Evolutionary conservation across 2,888 invertebrate genomes (phyloP).

Genomic region (Punctoribates punctum): DNA sequence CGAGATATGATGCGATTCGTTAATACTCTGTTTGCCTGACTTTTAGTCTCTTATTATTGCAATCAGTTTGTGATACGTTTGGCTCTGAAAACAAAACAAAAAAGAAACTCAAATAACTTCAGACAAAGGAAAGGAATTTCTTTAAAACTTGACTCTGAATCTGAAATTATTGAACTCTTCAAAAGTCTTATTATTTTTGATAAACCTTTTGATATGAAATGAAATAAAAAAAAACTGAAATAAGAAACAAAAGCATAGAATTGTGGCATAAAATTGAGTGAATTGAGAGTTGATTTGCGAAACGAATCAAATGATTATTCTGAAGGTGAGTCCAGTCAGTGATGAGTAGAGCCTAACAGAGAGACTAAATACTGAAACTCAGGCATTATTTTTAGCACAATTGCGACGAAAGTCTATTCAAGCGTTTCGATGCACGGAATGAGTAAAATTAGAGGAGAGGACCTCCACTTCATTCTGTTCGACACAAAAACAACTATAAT

Average conservation of each 20-base stretch:
- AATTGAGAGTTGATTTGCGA: slow-evolving; percentile 24
- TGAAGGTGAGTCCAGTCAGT: not conserved
- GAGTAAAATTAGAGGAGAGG: slow-evolving; percentile 29
- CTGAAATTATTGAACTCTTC: not conserved
- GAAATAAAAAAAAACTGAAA: slow-evolving; percentile 6
- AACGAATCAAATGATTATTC: not conserved
- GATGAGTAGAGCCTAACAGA: slow-evolving; percentile 13
- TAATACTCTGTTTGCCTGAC: too few species aligned
- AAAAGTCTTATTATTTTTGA: not conserved
- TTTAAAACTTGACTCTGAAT: not conserved
- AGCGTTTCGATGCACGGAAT: slow-evolving; percentile 27
- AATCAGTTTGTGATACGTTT: too few species aligned
- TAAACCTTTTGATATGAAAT: not conserved
- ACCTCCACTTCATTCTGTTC: not conserved
- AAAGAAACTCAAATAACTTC: too few species aligned
- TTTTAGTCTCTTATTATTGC: too few species aligned
- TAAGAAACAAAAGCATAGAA: not conserved
- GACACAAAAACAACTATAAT: slow-evolving; percentile 5
- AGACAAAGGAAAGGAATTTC: too few species aligned
- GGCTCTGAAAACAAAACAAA: too few species aligned
- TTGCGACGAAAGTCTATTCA: slow-evolving; percentile 18
- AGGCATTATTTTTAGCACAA: not conserved
- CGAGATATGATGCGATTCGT: not conserved
- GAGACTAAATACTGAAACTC: not conserved
- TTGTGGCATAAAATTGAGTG: slow-evolving; percentile 2